These are phyloP conservation scores for Magallana angulata DNA, from an alignment of 1,140 invertebrate species.

Conservation along the genomic window DNA sequence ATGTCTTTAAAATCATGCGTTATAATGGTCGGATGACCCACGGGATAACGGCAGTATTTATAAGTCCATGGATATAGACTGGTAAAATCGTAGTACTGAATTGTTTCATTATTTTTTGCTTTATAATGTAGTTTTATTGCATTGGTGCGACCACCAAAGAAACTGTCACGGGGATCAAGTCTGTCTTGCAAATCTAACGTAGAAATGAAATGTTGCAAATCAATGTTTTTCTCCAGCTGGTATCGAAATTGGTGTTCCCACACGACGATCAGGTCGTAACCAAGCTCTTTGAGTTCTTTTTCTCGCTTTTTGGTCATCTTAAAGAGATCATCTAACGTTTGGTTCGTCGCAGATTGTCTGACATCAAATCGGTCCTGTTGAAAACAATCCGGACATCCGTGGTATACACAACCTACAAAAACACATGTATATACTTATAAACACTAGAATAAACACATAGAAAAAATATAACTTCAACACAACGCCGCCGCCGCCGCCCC, in stretches of 20 bases:
- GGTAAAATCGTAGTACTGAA: constrained; percentile 47
- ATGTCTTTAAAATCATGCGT: constrained; percentile 45
- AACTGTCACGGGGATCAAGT: constrained; percentile 45
- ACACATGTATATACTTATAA: background rate
- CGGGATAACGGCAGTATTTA: constrained; percentile 46
- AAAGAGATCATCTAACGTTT: constrained; percentile 33
- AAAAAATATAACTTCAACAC: background rate
- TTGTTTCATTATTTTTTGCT: constrained; percentile 33
- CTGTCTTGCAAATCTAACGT: constrained; percentile 35
- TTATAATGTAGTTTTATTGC: constrained; percentile 43
- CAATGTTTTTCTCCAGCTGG: constrained; percentile 22
- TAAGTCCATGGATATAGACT: constrained; percentile 44
- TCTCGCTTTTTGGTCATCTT: constrained; percentile 32
- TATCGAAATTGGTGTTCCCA: constrained; percentile 54
- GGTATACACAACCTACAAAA: constrained; percentile 40
- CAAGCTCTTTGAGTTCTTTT: constrained; percentile 27
- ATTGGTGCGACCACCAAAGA: constrained; percentile 48
- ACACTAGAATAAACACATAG: background rate
- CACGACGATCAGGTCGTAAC: constrained; percentile 42
- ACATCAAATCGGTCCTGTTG: constrained; percentile 17
- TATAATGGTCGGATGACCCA: constrained; percentile 42
- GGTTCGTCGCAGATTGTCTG: constrained; percentile 25
- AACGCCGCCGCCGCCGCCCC: constrained; percentile 31
- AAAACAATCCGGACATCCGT: constrained; percentile 38
- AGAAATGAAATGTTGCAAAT: constrained; percentile 29